Percentiles rank a stretch among this genome's conserved stretches.
phyloP scores from a whole-genome alignment of 2,888 invertebrate species.

The Coenonympha glycerion region DNA sequence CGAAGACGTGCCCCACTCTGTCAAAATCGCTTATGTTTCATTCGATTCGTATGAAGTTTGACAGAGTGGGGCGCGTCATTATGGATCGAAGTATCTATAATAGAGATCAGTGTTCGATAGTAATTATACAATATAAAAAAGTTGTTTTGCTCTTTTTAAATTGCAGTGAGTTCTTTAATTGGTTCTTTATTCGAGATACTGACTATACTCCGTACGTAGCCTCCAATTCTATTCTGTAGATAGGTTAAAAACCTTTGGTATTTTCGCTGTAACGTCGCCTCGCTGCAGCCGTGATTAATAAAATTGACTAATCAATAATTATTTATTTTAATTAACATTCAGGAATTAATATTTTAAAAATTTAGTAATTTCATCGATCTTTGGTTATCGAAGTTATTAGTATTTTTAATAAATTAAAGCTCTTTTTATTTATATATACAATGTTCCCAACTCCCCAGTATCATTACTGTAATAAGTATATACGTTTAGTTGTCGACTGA shows the following conservation, averaged over 20 bases:
- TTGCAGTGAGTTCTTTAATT: no score
- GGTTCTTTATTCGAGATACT: no score
- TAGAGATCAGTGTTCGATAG: no score
- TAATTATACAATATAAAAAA: no score
- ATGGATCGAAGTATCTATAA: no score
- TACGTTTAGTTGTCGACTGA: constrained; percentile 7
- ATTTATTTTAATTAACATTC: constrained; percentile 12
- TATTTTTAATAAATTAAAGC: constrained; percentile 17
- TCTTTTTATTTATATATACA: constrained; percentile 9
- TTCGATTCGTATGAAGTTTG: no score
- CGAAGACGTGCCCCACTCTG: no score
- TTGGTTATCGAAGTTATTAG: constrained; percentile 19
- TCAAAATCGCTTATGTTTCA: no score
- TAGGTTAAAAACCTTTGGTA: constrained; percentile 10
- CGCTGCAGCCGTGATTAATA: not conserved
- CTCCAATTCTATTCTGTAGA: no score
- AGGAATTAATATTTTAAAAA: constrained; percentile 3
- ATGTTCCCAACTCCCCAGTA: not conserved
- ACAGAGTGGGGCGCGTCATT: no score
- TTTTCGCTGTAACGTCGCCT: not conserved
- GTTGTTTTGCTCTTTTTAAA: no score
- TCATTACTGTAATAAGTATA: not conserved
- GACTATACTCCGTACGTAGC: no score
- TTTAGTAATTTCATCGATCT: constrained; percentile 14
- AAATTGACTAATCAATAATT: not conserved